phyloP scores from a whole-genome alignment of 2,113 vertebrate genomes.

The Alexandromys fortis region DNA sequence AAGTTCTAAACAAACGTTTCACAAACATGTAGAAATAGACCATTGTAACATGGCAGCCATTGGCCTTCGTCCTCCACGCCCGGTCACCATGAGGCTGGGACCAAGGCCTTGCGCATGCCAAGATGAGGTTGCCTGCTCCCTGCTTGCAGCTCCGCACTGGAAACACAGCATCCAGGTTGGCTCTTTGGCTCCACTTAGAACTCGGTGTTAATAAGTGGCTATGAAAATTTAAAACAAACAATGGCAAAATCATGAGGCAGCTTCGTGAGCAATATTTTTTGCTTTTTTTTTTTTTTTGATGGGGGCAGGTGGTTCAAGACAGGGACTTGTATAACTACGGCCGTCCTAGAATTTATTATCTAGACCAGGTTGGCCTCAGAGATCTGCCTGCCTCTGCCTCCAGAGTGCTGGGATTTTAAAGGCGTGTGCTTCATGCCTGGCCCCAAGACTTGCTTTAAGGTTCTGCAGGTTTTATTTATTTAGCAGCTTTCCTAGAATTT shows the following conservation, averaged over 20 bases:
- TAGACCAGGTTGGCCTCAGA: neutral
- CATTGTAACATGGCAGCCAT: neutral
- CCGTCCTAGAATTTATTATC: neutral
- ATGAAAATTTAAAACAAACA: neutral
- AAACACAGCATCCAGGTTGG: neutral
- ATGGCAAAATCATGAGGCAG: conserved; percentile 7
- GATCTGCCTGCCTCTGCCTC: neutral
- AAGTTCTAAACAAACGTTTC: conserved; percentile 38
- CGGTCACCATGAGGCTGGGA: neutral
- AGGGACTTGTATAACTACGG: neutral
- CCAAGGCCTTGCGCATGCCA: fast-evolving
- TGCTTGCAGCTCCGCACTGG: neutral
- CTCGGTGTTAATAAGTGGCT: neutral
- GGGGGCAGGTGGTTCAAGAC: neutral
- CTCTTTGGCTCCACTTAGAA: neutral
- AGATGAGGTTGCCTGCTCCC: neutral
- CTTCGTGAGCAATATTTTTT: neutral
- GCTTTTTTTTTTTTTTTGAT: neutral
- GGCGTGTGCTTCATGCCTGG: neutral
- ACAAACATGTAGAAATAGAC: neutral
- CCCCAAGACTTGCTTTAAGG: neutral
- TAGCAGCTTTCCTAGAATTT: neutral
- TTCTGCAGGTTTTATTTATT: neutral
- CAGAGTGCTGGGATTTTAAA: neutral
- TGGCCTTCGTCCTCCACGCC: neutral